These are phyloP conservation scores for Tinea trinotella DNA, from an alignment of 2,888 invertebrate genomes.

Conservation along the genomic window DNA sequence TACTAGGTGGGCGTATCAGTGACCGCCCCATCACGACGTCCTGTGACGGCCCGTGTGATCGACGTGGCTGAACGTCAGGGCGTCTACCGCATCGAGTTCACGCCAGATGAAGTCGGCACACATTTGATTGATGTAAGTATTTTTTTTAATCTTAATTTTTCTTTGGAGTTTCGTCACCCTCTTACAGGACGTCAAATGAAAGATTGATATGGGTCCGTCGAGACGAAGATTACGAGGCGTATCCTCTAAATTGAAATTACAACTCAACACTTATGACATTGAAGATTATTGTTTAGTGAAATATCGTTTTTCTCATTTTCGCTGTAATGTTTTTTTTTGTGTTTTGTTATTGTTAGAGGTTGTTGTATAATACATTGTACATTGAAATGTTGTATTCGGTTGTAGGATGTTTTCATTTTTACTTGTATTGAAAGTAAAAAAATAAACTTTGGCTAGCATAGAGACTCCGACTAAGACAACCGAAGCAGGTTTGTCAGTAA, in stretches of 20 bases:
- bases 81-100: constrained; percentile 92
- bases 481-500: too few relatives aligned
- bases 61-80: constrained; percentile 85
- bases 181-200: constrained; percentile 3
- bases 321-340: too few relatives aligned
- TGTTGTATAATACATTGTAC: too few relatives aligned
- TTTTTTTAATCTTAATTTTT: constrained; percentile 7
- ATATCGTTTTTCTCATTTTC: background rate
- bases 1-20: constrained; percentile 75
- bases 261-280: constrained; percentile 11
- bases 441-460: too few relatives aligned
- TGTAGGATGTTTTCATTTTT: too few relatives aligned
- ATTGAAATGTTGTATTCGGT: too few relatives aligned
- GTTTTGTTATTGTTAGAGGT: too few relatives aligned
- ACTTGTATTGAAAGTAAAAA: too few relatives aligned
- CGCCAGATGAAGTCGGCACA: constrained; percentile 93
- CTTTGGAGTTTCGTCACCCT: background rate
- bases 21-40: constrained; percentile 87
- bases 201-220: constrained; percentile 16
- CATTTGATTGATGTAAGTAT: constrained; percentile 89
- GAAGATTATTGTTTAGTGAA: constrained; percentile 6
- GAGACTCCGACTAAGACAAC: too few relatives aligned
- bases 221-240: background rate
- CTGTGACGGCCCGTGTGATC: constrained; percentile 85
- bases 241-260: constrained; percentile 7